These are phyloP conservation scores for Paramuricea clavata DNA, from an alignment of 92 coral and sea anemone species.

Conservation along the genomic window DNA sequence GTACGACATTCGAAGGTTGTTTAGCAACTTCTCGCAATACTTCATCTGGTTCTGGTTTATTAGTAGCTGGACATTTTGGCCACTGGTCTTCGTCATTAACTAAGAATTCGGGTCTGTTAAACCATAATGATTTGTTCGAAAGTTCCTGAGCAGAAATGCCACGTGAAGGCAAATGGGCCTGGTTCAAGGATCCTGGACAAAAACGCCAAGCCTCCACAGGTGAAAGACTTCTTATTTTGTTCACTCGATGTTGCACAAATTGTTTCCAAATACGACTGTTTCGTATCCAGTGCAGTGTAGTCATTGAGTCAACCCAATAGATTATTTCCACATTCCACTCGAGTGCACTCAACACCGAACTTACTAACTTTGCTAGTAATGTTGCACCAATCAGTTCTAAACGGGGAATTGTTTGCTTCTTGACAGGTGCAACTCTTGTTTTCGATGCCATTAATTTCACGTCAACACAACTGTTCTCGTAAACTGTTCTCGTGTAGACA, in stretches of 20 bases:
- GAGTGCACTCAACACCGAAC: neutral
- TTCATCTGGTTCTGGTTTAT: neutral
- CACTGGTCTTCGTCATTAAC: constrained; percentile 29
- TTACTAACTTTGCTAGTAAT: constrained; percentile 17
- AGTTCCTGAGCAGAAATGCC: constrained; percentile 39
- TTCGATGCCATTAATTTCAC: constrained; percentile 42
- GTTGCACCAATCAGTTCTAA: constrained; percentile 30
- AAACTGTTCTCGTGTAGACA: constrained; percentile 44
- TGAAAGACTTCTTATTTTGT: constrained; percentile 31
- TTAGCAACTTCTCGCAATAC: constrained; percentile 13
- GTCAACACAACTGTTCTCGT: constrained; percentile 29
- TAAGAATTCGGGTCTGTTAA: constrained; percentile 48
- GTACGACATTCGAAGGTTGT: constrained; percentile 18
- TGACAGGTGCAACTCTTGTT: constrained; percentile 28
- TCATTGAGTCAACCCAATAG: constrained; percentile 55
- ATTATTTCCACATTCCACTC: constrained; percentile 2
- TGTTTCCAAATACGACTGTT: constrained; percentile 38
- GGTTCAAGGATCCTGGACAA: constrained; percentile 48
- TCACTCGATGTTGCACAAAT: constrained; percentile 51
- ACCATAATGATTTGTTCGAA: constrained; percentile 31
- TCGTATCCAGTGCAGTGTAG: constrained; percentile 47
- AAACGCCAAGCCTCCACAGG: constrained; percentile 27
- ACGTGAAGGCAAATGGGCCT: constrained; percentile 61
- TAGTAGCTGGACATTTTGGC: constrained; percentile 42
- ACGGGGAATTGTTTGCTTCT: constrained; percentile 29